Evolutionary conservation across 2,888 invertebrate species (phyloP).

Genomic region (Mechanitis messenoides): DNA sequence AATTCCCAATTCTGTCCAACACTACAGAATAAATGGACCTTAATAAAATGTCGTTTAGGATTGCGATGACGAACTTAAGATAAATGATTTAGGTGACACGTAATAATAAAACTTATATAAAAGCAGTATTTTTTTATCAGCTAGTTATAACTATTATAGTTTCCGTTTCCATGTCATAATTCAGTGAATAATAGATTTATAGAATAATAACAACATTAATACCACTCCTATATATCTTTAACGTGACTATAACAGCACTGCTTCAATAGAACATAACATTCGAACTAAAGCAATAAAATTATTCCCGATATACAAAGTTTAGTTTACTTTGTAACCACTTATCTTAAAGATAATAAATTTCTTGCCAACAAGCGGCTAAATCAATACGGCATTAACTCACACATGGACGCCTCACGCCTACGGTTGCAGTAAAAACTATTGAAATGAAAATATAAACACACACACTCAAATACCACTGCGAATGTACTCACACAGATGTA

Average conservation of each 20-base stretch:
- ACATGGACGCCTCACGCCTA: conserved; percentile 52
- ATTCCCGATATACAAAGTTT: not conserved
- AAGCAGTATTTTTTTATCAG: too few relatives aligned
- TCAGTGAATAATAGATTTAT: too few relatives aligned
- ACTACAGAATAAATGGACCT: too few relatives aligned
- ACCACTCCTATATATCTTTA: too few relatives aligned
- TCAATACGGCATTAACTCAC: conserved; percentile 73
- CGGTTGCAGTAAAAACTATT: conserved; percentile 72
- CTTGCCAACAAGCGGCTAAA: conserved; percentile 62
- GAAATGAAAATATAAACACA: conserved; percentile 72
- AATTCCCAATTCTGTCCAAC: too few relatives aligned
- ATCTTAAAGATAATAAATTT: conserved; percentile 62
- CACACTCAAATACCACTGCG: conserved; percentile 38
- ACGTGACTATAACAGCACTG: not conserved
- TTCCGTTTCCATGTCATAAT: too few relatives aligned
- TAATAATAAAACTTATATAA: too few relatives aligned
- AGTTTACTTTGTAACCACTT: conserved; percentile 18
- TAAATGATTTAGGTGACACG: too few relatives aligned
- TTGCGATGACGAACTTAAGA: too few relatives aligned
- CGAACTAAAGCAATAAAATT: conserved; percentile 7
- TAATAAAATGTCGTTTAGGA: too few relatives aligned
- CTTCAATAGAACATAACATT: conserved; percentile 1
- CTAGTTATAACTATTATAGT: too few relatives aligned
- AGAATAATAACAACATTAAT: too few relatives aligned
- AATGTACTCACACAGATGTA: conserved; percentile 43